Conservation (phyloP, 2,113 vertebrate species). For the Syrrhaptes paradoxus region DNA sequence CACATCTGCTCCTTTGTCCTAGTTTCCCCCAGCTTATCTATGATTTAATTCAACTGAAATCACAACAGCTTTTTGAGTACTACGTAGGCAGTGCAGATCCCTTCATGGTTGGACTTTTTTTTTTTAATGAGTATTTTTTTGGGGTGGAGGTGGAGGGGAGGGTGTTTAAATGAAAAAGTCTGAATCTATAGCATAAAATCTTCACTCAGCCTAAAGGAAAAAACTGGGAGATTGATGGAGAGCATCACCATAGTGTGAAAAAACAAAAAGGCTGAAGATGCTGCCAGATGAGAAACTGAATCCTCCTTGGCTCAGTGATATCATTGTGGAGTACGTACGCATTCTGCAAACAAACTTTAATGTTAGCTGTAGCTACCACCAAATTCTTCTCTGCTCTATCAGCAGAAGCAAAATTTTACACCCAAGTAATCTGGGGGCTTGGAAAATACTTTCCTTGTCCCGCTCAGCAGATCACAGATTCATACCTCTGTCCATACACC, state of each 20-base stretch:
- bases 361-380: background rate
- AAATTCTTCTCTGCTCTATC: background rate
- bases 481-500: background rate
- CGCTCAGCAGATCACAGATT: background rate
- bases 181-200: slow-evolving; percentile 34
- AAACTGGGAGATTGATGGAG: slow-evolving; percentile 15
- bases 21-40: slow-evolving; percentile 4
- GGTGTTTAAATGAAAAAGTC: slow-evolving; percentile 16
- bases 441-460: background rate
- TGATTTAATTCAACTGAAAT: slow-evolving; percentile 42
- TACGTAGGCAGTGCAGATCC: slow-evolving; percentile 28
- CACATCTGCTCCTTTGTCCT: slow-evolving; percentile 41
- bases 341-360: background rate
- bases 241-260: background rate
- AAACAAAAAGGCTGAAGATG: slow-evolving; percentile 28
- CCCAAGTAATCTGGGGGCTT: background rate
- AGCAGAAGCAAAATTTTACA: background rate
- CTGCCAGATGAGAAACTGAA: slow-evolving; percentile 18
- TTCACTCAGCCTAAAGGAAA: slow-evolving; percentile 20
- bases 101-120: background rate
- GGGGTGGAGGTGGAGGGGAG: background rate
- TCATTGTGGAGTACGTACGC: fast-evolving
- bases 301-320: background rate
- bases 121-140: background rate
- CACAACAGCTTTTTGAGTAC: slow-evolving; percentile 5